Evolutionary conservation across 2,113 vertebrate species (phyloP), one percentile per base, ranked within the genome.

Genomic region (Nyctibius bracteatus): DNA sequence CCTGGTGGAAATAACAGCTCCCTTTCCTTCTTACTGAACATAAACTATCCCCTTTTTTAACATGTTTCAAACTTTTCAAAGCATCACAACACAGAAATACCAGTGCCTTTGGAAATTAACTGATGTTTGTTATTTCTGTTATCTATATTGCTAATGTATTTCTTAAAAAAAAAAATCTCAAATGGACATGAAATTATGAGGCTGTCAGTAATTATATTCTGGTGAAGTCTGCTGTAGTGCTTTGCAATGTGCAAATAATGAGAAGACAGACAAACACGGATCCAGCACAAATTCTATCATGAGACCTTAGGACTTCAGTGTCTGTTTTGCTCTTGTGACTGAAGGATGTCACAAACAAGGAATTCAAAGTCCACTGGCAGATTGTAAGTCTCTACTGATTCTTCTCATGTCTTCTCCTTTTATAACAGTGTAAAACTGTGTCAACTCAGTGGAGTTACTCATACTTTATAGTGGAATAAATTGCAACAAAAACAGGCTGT

Each of bases 271-370:
- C 46, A 88, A 85, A 59, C 46, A 74, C 0, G 3, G 35, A 74
- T 71, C 33, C 65, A n/a, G 77, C 70, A 57, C 0, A 0, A 86
- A 79, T 61, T 54, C 52, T 35, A 1, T 27, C 57, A 8, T 55
- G n/a, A 95, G 84, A 75, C 57, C 81, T 92, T 79, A 79, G 70
- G 84, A 72, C 70, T 87, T 91, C 30, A 52, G 35, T 25, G 22
- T 72, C 66, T 94, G 77, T 84, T 96, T 91, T 92, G 35, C 39
- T 80, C 61, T 86, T 94, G 80, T 74, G 88, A 86, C 90, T 86
- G 55, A 83, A 67, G 39, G 72, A 81, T 79, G 65, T 92, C 85
- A 96, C 81, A 74, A 88, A 70, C 59, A n/a, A 23, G n/a, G 47
- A 83, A 59, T 47, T 63, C 94, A 96, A 93, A 97, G 92, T 96